Evolutionary conservation across 2,888 invertebrate species (phyloP), one percentile per base, ranked within the genome.

Genomic region (Andrena fulva): DNA sequence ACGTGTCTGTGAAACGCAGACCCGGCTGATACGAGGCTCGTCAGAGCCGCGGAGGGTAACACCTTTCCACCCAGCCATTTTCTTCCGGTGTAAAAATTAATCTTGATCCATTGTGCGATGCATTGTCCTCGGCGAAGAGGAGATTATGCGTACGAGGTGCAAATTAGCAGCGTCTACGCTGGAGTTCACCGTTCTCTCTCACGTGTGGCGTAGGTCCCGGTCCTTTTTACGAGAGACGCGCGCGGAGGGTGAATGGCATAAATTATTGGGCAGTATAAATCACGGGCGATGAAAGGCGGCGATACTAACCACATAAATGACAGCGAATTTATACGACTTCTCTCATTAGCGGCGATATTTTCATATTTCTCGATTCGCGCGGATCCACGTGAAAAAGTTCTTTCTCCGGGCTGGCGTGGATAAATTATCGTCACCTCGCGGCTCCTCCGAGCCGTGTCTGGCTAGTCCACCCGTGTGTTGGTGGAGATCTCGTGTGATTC

Each of bases 351-450:
- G 24, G 68, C 52, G 68, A 81, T 84, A 77, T 76, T 87, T 87
- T 87, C 87, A 68, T 81, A 84, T 85, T 85, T 82, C 75, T 69
- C 73, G 80, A 86, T 80, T 87, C 80, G 70, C 77, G 75, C 52
- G 69, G 56, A 79, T 82, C 75, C 72, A 33, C 63, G 75, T 77
- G 86, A 56, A 73, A 77, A 63, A 75, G 69, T 66, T 66, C 84
- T 68, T 82, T 84, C 68, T 59, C 42, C n/a, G 33, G 35, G 0
- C 33, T 59, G 86, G 84, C 86, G 59, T 75, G 86, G 87, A 87
- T 87, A 87, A 87, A 87, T 87, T 83, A 87, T 87, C 83, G 80
- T 74, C 80, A 74, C 78, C 83, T 76, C 77, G 69, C 62, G 77
- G 75, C 52, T 68, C 77, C 62, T 48, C 24, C 59, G 64, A 3